Base-by-base conservation (phyloP, 2,113 vertebrate species). In the Engraulis encrasicolus region DNA sequence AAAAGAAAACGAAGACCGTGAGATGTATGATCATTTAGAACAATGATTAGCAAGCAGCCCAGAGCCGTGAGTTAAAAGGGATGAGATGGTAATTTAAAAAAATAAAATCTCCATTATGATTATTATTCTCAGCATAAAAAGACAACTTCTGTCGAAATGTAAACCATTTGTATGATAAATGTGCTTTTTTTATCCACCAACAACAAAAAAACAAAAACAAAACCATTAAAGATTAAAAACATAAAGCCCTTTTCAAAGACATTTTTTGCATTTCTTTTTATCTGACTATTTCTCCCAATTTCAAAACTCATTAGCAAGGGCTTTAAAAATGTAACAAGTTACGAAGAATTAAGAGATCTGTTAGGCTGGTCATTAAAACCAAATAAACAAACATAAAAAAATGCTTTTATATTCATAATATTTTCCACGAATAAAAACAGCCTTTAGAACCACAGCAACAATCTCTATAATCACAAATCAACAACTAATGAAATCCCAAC, bases 1-100 rank as follows among this genome's bases (percentile, higher is more conserved):
- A 37, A 86, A 86, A 82, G 45, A 84, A 11, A 85, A 86, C 38
- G 45, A 74, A 38, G 34, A 49, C 66, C 66, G 6, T 80, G 82
- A 20, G 31, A 4, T 31, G 74, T 78, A 77, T 40, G 54, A 71
- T 54, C 18, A 18, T 45, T 31, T n/a, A 18, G 38, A 49, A 18
- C 27, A 20, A 31, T 34, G 38, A 11, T 37, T 18, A 34, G 20
- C 38, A 14, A 61, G 18, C 17, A n/a, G 1, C 19, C 2, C 5
- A 1, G 5, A 19, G 50, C 17, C 6, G 1, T 14, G 31, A 71
- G 61, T 31, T 11, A 14, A 71, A 31, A 11, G 31, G 27, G 15
- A 14, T 71, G 61, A 71, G 27, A 34, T 12, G 61, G 7, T 31
- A 9, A 0, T 31, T 19, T 58, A 4, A 34, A 34, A 71, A 31